Percentiles rank a stretch among this genome's conserved stretches.
These are phyloP conservation scores for Aethes cnicana DNA, from an alignment of 2,888 invertebrate genomes.

Conservation along the genomic window DNA sequence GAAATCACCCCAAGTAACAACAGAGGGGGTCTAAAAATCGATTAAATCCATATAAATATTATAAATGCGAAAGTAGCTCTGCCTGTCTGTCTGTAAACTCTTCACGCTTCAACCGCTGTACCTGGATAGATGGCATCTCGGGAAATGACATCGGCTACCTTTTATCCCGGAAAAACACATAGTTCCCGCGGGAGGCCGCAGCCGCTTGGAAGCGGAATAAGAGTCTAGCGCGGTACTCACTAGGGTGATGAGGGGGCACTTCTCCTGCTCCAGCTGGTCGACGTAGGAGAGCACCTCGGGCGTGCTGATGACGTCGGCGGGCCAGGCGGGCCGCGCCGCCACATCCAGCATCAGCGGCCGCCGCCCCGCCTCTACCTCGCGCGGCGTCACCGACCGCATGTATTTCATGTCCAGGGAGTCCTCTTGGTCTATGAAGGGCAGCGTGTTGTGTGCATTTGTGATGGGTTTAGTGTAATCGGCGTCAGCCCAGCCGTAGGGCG, in stretches of 20 bases:
- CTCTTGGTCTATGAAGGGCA: conserved; percentile 70
- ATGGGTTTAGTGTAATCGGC: conserved; percentile 51
- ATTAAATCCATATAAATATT: too few relatives aligned
- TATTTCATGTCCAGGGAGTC: conserved; percentile 67
- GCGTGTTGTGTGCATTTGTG: conserved; percentile 53
- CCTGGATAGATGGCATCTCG: too few relatives aligned
- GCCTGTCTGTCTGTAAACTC: too few relatives aligned
- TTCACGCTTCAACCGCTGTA: too few relatives aligned
- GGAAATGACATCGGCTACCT: too few relatives aligned
- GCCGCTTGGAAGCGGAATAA: too few relatives aligned
- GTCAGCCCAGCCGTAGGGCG: conserved; percentile 49
- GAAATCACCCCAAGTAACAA: too few relatives aligned
- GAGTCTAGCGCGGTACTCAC: too few relatives aligned
- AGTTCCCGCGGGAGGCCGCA: too few relatives aligned
- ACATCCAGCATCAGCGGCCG: conserved; percentile 59
- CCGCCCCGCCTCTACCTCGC: conserved; percentile 58
- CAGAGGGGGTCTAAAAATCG: too few relatives aligned
- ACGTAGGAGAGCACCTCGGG: conserved; percentile 73
- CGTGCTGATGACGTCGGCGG: conserved; percentile 63
- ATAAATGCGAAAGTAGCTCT: too few relatives aligned
- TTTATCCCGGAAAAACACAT: too few relatives aligned
- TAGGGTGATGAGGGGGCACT: conserved; percentile 47
- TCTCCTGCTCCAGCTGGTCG: conserved; percentile 73
- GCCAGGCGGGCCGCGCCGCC: conserved; percentile 50
- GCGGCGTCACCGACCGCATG: conserved; percentile 58